These are phyloP conservation scores for Orchestes rusci DNA, from an alignment of 2,888 invertebrate species.

Conservation along the genomic window DNA sequence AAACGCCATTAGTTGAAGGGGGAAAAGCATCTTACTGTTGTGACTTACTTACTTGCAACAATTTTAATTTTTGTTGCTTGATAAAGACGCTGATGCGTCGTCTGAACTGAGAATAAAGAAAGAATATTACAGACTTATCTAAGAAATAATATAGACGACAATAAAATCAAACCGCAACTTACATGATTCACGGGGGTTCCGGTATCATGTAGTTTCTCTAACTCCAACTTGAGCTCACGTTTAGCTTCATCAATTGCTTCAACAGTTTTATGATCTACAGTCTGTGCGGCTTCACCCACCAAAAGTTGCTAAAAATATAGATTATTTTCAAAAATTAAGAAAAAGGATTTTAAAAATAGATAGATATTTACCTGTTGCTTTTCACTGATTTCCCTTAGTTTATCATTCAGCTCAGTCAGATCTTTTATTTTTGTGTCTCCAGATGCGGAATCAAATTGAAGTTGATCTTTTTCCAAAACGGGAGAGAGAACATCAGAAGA, in stretches of 20 bases:
- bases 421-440: constrained; percentile 45
- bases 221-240: constrained; percentile 19
- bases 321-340: no score
- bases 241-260: constrained; percentile 22
- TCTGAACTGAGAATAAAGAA: constrained; percentile 20
- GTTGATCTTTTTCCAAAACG: constrained; percentile 34
- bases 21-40: neutral
- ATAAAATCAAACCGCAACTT: no score
- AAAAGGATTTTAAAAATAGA: constrained; percentile 1
- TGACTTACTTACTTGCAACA: constrained; percentile 22
- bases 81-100: constrained; percentile 24
- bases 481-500: constrained; percentile 40
- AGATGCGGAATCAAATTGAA: constrained; percentile 7
- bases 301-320: no score
- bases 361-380: constrained; percentile 15
- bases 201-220: constrained; percentile 20
- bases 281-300: constrained; percentile 3
- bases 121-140: no score
- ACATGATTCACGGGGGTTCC: constrained; percentile 20
- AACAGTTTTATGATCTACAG: constrained; percentile 11
- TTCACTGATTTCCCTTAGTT: constrained; percentile 53
- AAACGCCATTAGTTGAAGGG: neutral
- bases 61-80: constrained; percentile 22
- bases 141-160: no score
- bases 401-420: constrained; percentile 52